Base-by-base conservation (phyloP, 2,113 vertebrate species). In the Pandion haliaetus region DNA sequence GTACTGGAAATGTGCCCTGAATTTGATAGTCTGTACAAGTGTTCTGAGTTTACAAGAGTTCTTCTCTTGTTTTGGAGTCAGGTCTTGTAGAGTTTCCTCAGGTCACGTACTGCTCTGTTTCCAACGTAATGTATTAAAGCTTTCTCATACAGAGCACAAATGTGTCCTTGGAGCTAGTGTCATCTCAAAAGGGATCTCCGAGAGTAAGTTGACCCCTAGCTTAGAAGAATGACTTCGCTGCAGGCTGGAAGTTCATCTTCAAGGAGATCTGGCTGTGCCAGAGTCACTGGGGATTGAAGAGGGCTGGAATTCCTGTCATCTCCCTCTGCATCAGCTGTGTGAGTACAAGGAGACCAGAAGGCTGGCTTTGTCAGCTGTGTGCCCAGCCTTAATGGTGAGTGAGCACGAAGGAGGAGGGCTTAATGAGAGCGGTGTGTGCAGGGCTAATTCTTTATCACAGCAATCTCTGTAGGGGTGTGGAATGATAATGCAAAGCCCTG, bases 401-500 rank as follows among this genome's bases (percentile, higher is more conserved):
- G 83, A 89, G 90, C 49, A 21, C 0, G 3, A 57, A 73, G 89
- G 59, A 94, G 80, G 74, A 67, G 71, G 70, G 72, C 84, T 74
- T 95, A 65, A 91, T 82, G 83, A 91, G 67, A 52, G 76, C 1
- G 59, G 80, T 47, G 61, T 95, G 93, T 36, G 81, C 73, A 82
- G 88, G 71, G 40, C 73, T 87, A 16, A 42, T 87, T 86, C 88
- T 93, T 76, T 67, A 76, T 52, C 59, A 9, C 54, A 76, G 84
- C 38, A n/a, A 55, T 45, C 95, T 93, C 88, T 61, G 61, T 38
- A 84, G 94, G 47, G 67, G 83, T 86, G 80, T 70, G 93, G 81
- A 84, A 31, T 49, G 94, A n/a, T 89, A 82, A 84, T 72, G 81
- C 88, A 91, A 73, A 96, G 81, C 89, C 88, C 94, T 95, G 95